Evolutionary conservation across 1,140 invertebrate genomes (phyloP).

Genomic region (Chymomyza costata): DNA sequence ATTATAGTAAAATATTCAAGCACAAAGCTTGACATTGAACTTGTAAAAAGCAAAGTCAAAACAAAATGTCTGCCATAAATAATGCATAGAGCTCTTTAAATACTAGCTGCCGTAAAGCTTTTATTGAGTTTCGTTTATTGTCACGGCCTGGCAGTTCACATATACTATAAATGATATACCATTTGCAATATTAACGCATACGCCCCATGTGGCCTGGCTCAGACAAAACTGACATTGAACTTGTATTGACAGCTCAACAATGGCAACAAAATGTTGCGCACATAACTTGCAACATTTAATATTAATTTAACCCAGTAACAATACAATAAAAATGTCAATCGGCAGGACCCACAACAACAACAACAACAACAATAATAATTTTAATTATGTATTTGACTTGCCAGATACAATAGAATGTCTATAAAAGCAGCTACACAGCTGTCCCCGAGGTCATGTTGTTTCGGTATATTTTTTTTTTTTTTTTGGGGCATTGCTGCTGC

Average conservation of each 20-base stretch:
- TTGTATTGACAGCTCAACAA: slow-evolving; percentile 34
- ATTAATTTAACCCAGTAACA: slow-evolving; percentile 57
- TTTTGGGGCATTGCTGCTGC: neutral
- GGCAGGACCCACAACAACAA: slow-evolving; percentile 48
- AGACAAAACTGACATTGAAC: slow-evolving; percentile 54
- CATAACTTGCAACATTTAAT: too few species aligned
- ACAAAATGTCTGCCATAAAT: too few species aligned
- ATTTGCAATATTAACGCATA: slow-evolving; percentile 47
- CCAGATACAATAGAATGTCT: slow-evolving; percentile 28
- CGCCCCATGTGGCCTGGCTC: slow-evolving; percentile 10
- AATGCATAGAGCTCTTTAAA: too few species aligned
- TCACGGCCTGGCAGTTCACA: slow-evolving; percentile 21
- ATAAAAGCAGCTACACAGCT: neutral
- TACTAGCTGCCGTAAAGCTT: too few species aligned
- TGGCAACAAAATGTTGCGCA: slow-evolving; percentile 1
- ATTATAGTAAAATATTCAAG: too few species aligned
- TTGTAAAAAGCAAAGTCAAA: too few species aligned
- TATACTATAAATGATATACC: slow-evolving; percentile 46
- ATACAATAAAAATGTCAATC: too few species aligned
- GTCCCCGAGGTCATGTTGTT: neutral
- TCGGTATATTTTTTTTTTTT: too few species aligned
- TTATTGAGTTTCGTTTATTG: slow-evolving; percentile 51
- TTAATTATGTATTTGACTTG: slow-evolving; percentile 48
- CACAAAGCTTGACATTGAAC: too few species aligned
- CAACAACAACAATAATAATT: slow-evolving; percentile 48